Evolutionary conservation across 2,888 invertebrate genomes (phyloP), one percentile per base, ranked within the genome.

Genomic region (Merodon equestris): DNA sequence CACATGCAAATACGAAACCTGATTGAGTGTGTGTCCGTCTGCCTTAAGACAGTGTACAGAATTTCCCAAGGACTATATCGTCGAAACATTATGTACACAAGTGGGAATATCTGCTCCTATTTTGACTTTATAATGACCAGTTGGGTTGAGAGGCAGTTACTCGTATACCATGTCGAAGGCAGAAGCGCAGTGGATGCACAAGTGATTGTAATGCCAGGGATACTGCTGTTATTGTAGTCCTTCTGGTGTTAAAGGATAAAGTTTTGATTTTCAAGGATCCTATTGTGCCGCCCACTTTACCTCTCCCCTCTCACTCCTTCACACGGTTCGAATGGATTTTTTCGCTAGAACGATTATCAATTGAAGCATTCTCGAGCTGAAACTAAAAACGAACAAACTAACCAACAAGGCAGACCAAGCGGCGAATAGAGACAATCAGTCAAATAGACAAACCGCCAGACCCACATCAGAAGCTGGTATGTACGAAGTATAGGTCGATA

Each of bases 301-400:
- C 7, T 38, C 27, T 2, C 27, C 7, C 7, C 27, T 27, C 27
- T 27, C 7, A 7, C 7, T 27, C 27, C 3, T 7, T 63, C 63
- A 53, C 57, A 73, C 61, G 57, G 73, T 73, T 58, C 71, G 57
- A 73, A 67, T 61, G 63, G 53, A 53, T 68, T 73, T 77, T 77
- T 73, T 68, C 77, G 58, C 73, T 77, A 77, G 73, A 73, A 48
- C 77, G 77, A 73, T 73, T 77, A 77, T 77, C 73, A 77, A 73
- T 73, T 73, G 67, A 77, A 77, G 77, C 73, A 67, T 77, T 72
- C 66, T 75, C 72, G 45, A 40, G 67, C n/a, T 45, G 51, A 57
- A 45, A 45, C 40, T 36, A 13, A 13, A 14, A 12, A 27, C n/a
- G 27, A 27, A 27, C 7, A 27, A 2, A 27, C 27, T 27, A 27